Conservation (phyloP, 2,797 vertebrate genomes). For the Onychomys arenicola region DNA sequence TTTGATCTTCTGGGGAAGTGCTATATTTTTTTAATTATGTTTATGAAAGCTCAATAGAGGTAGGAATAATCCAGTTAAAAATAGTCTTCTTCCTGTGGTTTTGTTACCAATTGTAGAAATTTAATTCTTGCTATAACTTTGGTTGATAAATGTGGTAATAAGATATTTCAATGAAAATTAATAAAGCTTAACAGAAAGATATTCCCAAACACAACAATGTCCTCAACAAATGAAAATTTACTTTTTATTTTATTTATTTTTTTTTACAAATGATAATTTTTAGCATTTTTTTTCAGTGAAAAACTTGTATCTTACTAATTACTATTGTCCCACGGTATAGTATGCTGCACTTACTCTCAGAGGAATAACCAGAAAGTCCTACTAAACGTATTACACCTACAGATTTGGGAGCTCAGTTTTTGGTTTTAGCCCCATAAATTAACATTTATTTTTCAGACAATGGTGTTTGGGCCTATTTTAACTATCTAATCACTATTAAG, state of each 20-base stretch:
- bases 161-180: constrained; percentile 57
- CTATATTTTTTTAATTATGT: constrained; percentile 68
- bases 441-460: constrained; percentile 35
- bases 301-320: constrained; percentile 52
- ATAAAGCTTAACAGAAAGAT: constrained; percentile 55
- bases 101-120: constrained; percentile 56
- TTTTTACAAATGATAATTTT: not conserved
- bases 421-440: not conserved
- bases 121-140: constrained; percentile 61
- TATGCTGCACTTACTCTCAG: constrained; percentile 23
- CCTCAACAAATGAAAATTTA: constrained; percentile 42
- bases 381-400: not conserved
- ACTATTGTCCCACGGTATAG: not conserved
- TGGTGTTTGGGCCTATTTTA: not conserved
- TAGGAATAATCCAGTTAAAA: constrained; percentile 74
- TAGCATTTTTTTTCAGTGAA: not conserved
- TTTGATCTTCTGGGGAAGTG: constrained; percentile 44
- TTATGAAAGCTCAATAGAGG: constrained; percentile 64
- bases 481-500: constrained; percentile 2
- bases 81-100: constrained; percentile 29
- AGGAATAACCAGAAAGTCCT: constrained; percentile 25
- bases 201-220: not conserved
- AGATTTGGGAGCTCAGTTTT: not conserved
- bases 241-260: not conserved
- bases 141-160: constrained; percentile 60